Evolutionary conservation across 2,888 invertebrate species (phyloP), one percentile per base, ranked within the genome.

Genomic region (Sceliomorpha sp.): DNA sequence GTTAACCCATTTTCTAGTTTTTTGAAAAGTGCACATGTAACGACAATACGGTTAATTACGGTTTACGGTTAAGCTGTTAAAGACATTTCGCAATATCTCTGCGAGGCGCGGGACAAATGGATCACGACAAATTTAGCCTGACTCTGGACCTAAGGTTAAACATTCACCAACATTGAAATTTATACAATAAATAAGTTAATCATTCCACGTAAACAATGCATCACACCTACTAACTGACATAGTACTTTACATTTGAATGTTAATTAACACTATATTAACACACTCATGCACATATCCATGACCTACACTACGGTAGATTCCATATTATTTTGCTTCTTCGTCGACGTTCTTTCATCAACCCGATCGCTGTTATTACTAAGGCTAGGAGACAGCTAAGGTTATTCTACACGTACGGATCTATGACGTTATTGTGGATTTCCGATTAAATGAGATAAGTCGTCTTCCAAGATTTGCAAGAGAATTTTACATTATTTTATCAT

Each of bases 1-100:
- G 32, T 42, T 42, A 53, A 40, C 31, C 31, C 42, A 40, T 34
- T 31, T 48, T 48, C 20, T 9, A 31, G 8, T 17, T 32, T 47
- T 47, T 47, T 34, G 45, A 47, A 34, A 47, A 32, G 32, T 7
- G 45, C n/a, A 47, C 45, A 12, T 6, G 12, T 24, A 12, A 20
- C 5, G 20, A 4, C 20, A 5, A 20, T 31, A 44, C 29, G 9
- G 29, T 44, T 45, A 45, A 45, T 24, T 10, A 24, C 36, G 14
- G 3, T 48, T 44, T 44, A 44, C 15, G 27, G 26, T 37, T 14
- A 20, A 2, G 13, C 26, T 27, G 36, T 48, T 48, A 48, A 48
- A 36, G n/a, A 6, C 14, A 48, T 1, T 26, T n/a, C 12, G 34
- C 24, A 26, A 34, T 48, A 10, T 48, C 9, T 32, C 24, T 42